Conservation (phyloP, 2,797 vertebrate genomes). For the Australoheros facetus region DNA sequence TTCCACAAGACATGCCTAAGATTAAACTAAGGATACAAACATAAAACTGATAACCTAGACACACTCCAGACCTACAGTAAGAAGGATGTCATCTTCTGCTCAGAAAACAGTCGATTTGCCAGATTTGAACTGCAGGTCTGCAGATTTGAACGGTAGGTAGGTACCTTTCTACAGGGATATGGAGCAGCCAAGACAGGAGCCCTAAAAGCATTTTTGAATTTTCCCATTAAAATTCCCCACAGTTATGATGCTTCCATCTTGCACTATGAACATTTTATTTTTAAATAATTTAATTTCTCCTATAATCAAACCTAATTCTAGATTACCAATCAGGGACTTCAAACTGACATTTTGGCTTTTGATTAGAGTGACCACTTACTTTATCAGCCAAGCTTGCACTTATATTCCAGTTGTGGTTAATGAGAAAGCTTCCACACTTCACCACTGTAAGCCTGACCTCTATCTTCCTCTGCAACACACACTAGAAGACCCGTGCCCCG, state of each 20-base stretch:
- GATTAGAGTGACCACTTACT: not conserved
- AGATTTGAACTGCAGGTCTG: not conserved
- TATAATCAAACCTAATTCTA: not conserved
- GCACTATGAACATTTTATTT: not conserved
- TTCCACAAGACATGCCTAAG: not conserved
- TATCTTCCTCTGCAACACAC: not conserved
- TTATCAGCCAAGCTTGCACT: not conserved
- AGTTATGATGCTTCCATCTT: not conserved
- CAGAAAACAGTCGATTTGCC: not conserved
- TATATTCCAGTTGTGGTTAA: constrained; percentile 3
- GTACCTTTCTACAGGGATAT: not conserved
- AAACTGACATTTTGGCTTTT: not conserved
- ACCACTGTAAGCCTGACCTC: constrained; percentile 27
- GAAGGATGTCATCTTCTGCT: not conserved
- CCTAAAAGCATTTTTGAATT: not conserved
- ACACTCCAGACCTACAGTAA: not conserved
- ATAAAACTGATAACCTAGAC: not conserved
- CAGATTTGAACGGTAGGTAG: not conserved
- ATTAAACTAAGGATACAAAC: not conserved
- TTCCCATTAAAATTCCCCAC: not conserved
- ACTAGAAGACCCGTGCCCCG: constrained; percentile 2
- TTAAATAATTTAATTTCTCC: not conserved
- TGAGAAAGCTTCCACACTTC: constrained; percentile 13
- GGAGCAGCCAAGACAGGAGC: not conserved
- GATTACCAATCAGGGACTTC: not conserved